Conservation (phyloP, 2,888 invertebrate species). For the Caradrina kadenii region DNA sequence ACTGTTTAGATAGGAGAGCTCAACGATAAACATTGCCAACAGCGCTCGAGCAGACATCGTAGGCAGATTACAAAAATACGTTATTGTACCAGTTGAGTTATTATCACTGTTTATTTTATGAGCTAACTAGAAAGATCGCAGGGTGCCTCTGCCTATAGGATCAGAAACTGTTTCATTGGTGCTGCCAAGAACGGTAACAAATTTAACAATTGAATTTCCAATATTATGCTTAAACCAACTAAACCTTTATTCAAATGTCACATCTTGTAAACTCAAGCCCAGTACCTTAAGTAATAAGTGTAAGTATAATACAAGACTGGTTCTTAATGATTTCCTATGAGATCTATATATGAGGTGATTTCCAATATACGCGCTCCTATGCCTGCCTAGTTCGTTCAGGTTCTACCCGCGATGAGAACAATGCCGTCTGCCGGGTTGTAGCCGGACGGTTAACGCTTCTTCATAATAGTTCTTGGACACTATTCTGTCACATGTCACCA, state of each 20-base stretch:
- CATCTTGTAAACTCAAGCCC: neutral
- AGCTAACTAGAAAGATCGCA: neutral
- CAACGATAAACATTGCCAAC: conserved; percentile 36
- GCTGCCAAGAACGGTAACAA: too few species aligned
- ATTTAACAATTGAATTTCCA: neutral
- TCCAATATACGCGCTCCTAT: too few species aligned
- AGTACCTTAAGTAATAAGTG: too few species aligned
- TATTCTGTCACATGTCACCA: too few species aligned
- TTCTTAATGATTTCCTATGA: too few species aligned
- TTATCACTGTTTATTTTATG: conserved; percentile 13
- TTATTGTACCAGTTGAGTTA: conserved; percentile 12
- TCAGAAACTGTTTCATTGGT: neutral
- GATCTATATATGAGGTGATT: too few species aligned
- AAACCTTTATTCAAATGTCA: neutral
- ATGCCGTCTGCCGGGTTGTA: too few species aligned
- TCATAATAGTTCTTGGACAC: too few species aligned
- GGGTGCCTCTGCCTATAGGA: neutral
- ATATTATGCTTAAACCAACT: neutral
- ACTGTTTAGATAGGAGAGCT: conserved; percentile 23
- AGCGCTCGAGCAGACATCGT: conserved; percentile 17
- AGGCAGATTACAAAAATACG: conserved; percentile 42
- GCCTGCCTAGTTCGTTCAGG: too few species aligned
- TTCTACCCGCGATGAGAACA: too few species aligned
- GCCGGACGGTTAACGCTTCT: too few species aligned
- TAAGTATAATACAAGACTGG: too few species aligned